Evolutionary conservation across 2,797 vertebrate genomes (phyloP).

Genomic region (Lepilemur septentrionalis): DNA sequence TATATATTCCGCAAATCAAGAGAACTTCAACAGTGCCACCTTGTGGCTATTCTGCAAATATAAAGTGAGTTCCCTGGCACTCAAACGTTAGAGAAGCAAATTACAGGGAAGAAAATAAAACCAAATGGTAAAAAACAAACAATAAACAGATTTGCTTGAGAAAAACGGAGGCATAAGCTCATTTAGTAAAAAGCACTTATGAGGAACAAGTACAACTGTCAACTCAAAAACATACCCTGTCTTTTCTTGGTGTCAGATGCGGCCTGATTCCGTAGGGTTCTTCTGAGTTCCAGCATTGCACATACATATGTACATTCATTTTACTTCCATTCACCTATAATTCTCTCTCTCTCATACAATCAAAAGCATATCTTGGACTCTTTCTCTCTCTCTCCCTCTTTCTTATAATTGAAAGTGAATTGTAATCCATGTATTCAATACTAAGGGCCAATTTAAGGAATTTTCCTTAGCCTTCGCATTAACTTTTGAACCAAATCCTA

Average conservation of each 20-base stretch:
- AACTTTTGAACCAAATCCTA: background rate
- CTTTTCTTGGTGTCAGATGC: background rate
- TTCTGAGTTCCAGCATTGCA: background rate
- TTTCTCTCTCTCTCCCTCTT: background rate
- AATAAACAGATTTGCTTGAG: background rate
- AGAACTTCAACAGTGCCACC: constrained; percentile 75
- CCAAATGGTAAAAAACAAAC: background rate
- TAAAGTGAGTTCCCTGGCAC: background rate
- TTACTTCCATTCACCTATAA: background rate
- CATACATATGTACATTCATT: accelerated
- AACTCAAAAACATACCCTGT: background rate
- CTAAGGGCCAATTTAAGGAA: background rate
- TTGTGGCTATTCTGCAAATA: constrained; percentile 56
- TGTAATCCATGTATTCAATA: background rate
- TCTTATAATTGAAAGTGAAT: background rate
- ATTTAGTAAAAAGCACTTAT: background rate
- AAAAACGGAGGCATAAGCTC: background rate
- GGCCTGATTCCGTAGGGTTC: background rate
- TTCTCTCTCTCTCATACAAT: background rate
- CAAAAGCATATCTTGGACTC: background rate
- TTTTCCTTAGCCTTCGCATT: background rate
- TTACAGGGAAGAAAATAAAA: background rate
- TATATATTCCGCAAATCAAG: background rate
- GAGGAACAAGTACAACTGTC: background rate
- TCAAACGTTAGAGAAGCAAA: constrained; percentile 13